Evolutionary conservation across 2,888 invertebrate genomes (phyloP).

Genomic region (Teinopalpus imperialis): DNA sequence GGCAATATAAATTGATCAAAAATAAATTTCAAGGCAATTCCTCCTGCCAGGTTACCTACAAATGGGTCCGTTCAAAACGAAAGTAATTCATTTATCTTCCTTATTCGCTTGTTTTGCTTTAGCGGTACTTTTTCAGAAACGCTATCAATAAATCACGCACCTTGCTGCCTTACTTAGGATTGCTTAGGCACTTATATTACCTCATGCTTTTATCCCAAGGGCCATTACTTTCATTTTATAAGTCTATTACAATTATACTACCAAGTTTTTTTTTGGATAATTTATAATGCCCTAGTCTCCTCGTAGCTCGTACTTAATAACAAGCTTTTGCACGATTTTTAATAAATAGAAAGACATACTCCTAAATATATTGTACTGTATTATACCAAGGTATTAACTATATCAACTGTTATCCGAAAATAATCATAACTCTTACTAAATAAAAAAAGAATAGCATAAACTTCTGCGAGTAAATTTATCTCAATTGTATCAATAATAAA

Average conservation of each 20-base stretch:
- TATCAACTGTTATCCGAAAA: too few relatives aligned
- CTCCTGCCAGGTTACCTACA: conserved; percentile 19
- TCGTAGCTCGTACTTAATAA: too few relatives aligned
- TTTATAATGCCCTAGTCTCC: too few relatives aligned
- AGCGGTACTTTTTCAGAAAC: conserved; percentile 54
- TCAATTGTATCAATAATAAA: too few relatives aligned
- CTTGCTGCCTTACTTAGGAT: conserved; percentile 61
- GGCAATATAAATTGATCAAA: conserved; percentile 17
- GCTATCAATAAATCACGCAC: conserved; percentile 73
- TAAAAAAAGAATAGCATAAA: too few relatives aligned
- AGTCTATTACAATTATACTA: conserved; percentile 35
- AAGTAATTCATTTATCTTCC: conserved; percentile 75
- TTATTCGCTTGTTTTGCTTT: conserved; percentile 67
- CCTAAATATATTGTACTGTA: too few relatives aligned
- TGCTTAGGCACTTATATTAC: conserved; percentile 32
- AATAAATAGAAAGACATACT: too few relatives aligned
- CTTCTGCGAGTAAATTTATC: too few relatives aligned
- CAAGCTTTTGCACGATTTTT: too few relatives aligned
- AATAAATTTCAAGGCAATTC: conserved; percentile 20
- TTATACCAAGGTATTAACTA: too few relatives aligned
- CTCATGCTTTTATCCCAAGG: conserved; percentile 49
- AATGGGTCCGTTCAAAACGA: conserved; percentile 42
- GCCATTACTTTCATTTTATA: conserved; percentile 50
- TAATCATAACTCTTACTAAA: too few relatives aligned
- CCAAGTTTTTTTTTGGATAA: conserved; percentile 28